phyloP scores from a whole-genome alignment of 2,888 invertebrate genomes.

The Rhamnusium bicolor region DNA sequence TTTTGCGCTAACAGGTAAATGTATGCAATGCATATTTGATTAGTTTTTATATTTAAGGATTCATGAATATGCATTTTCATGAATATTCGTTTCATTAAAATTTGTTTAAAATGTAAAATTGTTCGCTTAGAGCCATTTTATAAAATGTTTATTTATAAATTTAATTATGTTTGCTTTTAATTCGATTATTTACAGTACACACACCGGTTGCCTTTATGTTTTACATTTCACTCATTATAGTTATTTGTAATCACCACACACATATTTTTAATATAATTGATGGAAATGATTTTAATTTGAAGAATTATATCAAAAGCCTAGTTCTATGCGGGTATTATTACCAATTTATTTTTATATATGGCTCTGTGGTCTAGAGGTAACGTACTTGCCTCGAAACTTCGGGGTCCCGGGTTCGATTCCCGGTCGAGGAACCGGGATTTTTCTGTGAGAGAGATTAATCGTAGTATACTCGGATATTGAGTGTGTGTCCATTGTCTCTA shows the following conservation, averaged over 20 bases:
- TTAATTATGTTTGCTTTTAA: slow-evolving; percentile 11
- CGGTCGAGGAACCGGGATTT: too few species aligned
- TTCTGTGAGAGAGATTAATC: too few species aligned
- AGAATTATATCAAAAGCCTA: too few species aligned
- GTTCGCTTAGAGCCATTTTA: slow-evolving; percentile 11
- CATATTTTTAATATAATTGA: too few species aligned
- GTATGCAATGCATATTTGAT: slow-evolving; percentile 5
- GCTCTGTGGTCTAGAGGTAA: too few species aligned
- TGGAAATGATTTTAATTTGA: too few species aligned
- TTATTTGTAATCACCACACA: not conserved
- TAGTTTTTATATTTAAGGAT: slow-evolving; percentile 9
- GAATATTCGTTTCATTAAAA: slow-evolving; percentile 12
- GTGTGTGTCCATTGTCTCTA: too few species aligned
- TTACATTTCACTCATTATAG: not conserved
- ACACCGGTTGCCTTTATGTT: not conserved
- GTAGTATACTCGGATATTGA: too few species aligned
- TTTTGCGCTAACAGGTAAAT: not conserved
- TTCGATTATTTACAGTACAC: not conserved
- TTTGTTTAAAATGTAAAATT: slow-evolving; percentile 4
- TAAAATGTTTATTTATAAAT: slow-evolving; percentile 16
- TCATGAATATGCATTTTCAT: slow-evolving; percentile 24
- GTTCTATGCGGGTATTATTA: too few species aligned
- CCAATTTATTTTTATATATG: too few species aligned
- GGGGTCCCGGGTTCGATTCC: too few species aligned
- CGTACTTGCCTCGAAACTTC: too few species aligned